Conservation (phyloP, 2,888 invertebrate genomes). For the Microplitis deprimator region DNA sequence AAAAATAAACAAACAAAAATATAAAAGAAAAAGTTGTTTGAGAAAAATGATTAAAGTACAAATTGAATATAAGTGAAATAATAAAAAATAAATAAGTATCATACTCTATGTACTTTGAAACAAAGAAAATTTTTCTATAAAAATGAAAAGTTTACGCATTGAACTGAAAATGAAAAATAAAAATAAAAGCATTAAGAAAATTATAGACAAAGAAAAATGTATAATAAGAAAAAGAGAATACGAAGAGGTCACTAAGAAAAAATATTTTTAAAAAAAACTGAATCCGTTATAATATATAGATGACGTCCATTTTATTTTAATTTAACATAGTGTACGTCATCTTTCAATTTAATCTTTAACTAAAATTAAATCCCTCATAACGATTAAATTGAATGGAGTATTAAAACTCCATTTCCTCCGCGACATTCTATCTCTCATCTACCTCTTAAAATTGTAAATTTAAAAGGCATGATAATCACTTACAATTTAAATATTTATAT, state of each 20-base stretch:
- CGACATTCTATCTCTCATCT: neutral
- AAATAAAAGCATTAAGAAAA: conserved; percentile 23
- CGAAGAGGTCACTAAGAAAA: neutral
- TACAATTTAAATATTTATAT: neutral
- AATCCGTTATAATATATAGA: conserved; percentile 8
- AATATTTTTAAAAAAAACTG: conserved; percentile 2
- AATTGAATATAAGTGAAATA: conserved; percentile 13
- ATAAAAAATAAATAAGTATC: conserved; percentile 4
- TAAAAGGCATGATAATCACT: neutral
- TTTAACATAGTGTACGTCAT: neutral
- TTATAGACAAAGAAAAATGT: conserved; percentile 1
- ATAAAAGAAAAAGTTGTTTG: conserved; percentile 2
- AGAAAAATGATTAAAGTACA: neutral
- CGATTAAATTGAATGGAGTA: conserved; percentile 56
- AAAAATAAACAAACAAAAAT: neutral
- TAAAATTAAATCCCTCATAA: conserved; percentile 47
- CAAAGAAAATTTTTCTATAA: neutral
- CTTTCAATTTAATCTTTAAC: conserved; percentile 19
- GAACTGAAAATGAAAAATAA: conserved; percentile 19
- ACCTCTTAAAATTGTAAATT: neutral
- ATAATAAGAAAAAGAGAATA: conserved; percentile 7
- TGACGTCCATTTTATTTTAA: neutral
- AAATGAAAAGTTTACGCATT: neutral
- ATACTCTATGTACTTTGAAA: neutral
- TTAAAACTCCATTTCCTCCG: conserved; percentile 38